Evolutionary conservation across 2,888 invertebrate species (phyloP).

Genomic region (Blastobasis adustella): DNA sequence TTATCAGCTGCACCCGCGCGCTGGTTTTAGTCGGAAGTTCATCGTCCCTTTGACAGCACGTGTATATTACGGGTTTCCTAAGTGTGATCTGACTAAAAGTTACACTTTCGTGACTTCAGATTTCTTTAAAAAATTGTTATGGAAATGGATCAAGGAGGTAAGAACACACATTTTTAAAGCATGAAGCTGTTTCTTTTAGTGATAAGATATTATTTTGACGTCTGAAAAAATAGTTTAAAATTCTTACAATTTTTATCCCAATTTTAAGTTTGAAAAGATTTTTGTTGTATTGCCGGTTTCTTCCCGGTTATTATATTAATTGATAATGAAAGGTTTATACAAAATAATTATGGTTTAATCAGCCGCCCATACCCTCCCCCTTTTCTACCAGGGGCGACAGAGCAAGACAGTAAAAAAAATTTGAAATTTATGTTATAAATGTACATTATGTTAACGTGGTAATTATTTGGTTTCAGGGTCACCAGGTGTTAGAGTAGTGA

Average conservation of each 20-base stretch:
- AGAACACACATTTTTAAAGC: not conserved
- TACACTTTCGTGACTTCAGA: not conserved
- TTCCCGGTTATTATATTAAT: constrained; percentile 3
- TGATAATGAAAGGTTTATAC: constrained; percentile 1
- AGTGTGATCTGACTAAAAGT: not conserved
- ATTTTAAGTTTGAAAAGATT: constrained; percentile 1
- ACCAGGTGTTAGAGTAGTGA: constrained; percentile 1
- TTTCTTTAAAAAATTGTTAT: not conserved
- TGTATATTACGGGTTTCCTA: not conserved
- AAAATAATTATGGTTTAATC: constrained; percentile 1
- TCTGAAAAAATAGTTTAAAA: constrained; percentile 2
- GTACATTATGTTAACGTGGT: not conserved
- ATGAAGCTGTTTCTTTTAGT: not conserved
- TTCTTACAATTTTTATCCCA: not conserved
- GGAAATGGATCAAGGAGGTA: not conserved
- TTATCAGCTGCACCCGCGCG: not conserved
- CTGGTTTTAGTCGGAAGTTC: not conserved
- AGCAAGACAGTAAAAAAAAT: not conserved
- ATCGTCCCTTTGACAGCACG: constrained; percentile 1
- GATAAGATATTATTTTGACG: not conserved
- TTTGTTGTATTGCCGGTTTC: constrained; percentile 3
- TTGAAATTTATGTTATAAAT: not conserved
- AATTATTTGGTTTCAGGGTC: constrained; percentile 2
- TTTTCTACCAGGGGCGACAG: constrained; percentile 1
- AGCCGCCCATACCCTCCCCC: not conserved